Conservation (phyloP, 2,888 invertebrate genomes). For the Drosophila infuscata region DNA sequence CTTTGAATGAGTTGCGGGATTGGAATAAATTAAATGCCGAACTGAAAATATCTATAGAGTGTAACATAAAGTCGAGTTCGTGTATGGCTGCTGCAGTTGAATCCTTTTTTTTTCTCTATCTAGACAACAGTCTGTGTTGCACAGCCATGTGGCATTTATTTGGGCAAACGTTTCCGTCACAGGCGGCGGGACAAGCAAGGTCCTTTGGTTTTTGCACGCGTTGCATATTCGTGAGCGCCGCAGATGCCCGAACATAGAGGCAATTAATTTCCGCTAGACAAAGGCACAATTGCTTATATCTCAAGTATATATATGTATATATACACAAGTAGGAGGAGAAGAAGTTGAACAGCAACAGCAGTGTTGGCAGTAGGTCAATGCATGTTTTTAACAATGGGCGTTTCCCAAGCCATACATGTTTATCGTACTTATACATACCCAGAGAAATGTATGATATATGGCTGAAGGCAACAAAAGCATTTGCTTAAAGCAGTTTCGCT, state of each 20-base stretch:
- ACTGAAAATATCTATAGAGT: not conserved
- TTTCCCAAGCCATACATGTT: slow-evolving; percentile 3
- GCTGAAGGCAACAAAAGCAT: slow-evolving; percentile 35
- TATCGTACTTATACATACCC: slow-evolving; percentile 1
- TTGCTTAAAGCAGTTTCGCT: slow-evolving; percentile 22
- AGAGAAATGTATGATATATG: slow-evolving; percentile 44
- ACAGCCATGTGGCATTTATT: slow-evolving; percentile 36
- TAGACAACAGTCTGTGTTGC: slow-evolving; percentile 1
- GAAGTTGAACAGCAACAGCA: slow-evolving; percentile 1
- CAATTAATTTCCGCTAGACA: slow-evolving; percentile 76
- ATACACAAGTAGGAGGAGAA: slow-evolving; percentile 4
- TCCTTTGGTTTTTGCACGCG: slow-evolving; percentile 24
- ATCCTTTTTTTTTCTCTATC: not conserved
- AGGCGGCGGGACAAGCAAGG: slow-evolving; percentile 60
- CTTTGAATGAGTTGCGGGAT: not conserved
- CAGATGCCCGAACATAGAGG: slow-evolving; percentile 65
- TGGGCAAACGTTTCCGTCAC: slow-evolving; percentile 65
- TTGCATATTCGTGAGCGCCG: slow-evolving; percentile 25
- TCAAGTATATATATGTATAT: no score
- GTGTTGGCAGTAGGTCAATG: slow-evolving; percentile 46
- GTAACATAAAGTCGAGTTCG: not conserved
- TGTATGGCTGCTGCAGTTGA: not conserved
- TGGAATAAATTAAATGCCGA: not conserved
- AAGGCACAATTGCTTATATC: slow-evolving; percentile 40
- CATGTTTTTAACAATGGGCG: slow-evolving; percentile 43